Base-by-base conservation (phyloP, 2,888 invertebrate species). In the Thymelicus lineola region DNA sequence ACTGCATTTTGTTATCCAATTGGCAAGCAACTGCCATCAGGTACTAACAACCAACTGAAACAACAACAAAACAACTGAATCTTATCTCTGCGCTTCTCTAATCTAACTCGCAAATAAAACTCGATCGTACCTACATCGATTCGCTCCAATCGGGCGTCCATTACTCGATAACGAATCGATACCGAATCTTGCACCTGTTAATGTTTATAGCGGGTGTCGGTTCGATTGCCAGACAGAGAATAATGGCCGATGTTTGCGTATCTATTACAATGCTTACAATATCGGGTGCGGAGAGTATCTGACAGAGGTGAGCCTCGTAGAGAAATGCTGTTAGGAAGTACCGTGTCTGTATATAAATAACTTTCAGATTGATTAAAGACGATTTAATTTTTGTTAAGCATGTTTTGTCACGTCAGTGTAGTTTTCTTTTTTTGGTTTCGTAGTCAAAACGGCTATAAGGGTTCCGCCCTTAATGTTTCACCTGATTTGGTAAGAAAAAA, bases 151-250 rank as follows among this genome's bases (percentile, higher is more conserved):
- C 72, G 71, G 74, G 75, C 76, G 64, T 76, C 75, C 75, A 75
- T 79, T 79, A 76, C 77, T 74, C 76, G 81, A 80, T 81, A 80
- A 78, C 77, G 75, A 77, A 63, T 69, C 69, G 76, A 75, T 75
- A 75, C 74, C 71, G 73, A 77, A 75, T 75, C 73, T 73, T 76
- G 77, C 80, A 80, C 79, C 79, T 80, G 79, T 76, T 76, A 73
- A 72, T 77, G 74, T 74, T 79, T 79, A 80, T 78, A 75, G 76
- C 72, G 62, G 64, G 73, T 70, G 72, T 72, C 72, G n/a, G 68
- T 72, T 73, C 75, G 78, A 77, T 75, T 74, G 77, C 68, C 9
- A 35, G 69, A 69, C 63, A 28, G n/a, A 63, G 69, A 69, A 58
- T 69, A 69, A 70, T 70, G 69, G 64, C 17, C 12, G n/a, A 55